phyloP scores from a whole-genome alignment of 1,140 invertebrate genomes.

The Pantala flavescens region DNA sequence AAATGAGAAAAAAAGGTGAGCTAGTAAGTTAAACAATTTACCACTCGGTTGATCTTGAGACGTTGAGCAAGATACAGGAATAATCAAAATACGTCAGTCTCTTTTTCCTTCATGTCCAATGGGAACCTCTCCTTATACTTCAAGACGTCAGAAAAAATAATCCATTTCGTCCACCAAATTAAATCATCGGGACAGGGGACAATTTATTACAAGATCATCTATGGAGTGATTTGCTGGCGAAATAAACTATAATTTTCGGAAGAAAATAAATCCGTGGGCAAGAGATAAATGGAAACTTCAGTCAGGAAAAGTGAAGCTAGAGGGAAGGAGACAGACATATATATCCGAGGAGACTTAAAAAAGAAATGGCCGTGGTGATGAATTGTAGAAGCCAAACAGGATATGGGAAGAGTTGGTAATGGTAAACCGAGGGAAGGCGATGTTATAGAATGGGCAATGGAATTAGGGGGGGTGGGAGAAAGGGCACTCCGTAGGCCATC shows the following conservation, averaged over 20 bases:
- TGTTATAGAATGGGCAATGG: slow-evolving; percentile 5
- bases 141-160: no score
- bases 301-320: not conserved
- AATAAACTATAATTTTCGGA: not conserved
- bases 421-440: not conserved
- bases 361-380: not conserved
- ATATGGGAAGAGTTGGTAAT: slow-evolving; percentile 3
- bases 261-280: not conserved
- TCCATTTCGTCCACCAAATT: no score
- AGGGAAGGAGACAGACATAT: not conserved
- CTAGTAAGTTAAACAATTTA: no score
- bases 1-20: no score
- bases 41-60: no score
- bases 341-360: slow-evolving; percentile 2
- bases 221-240: not conserved
- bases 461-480: not conserved
- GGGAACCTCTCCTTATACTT: no score
- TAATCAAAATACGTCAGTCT: no score
- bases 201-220: not conserved
- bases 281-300: not conserved
- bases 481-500: not conserved
- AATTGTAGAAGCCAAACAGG: slow-evolving; percentile 9
- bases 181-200: not conserved
- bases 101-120: no score
- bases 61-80: no score